phyloP scores from a whole-genome alignment of 2,797 vertebrate species.

The Sebastes vulpes region DNA sequence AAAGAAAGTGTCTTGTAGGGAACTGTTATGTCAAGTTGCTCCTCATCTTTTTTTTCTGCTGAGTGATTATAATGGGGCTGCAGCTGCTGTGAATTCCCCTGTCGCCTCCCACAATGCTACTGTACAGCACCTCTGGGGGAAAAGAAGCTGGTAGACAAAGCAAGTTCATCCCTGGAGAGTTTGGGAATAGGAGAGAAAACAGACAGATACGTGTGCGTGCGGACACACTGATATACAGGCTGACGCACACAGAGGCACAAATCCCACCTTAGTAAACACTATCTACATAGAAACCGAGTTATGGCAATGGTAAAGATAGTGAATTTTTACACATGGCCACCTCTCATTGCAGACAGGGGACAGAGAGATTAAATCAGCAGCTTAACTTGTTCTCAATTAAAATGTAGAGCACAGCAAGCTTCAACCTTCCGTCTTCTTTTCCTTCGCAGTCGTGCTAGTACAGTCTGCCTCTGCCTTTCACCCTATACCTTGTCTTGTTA shows the following conservation, averaged over 20 bases:
- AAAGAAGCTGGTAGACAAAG: conserved; percentile 49
- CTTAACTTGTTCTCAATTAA: conserved; percentile 70
- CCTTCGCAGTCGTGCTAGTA: not conserved
- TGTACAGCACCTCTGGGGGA: conserved; percentile 42
- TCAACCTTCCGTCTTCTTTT: conserved; percentile 1
- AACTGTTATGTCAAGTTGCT: conserved; percentile 56
- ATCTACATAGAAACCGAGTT: conserved; percentile 27
- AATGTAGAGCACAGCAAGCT: conserved; percentile 46
- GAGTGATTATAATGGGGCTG: conserved; percentile 49
- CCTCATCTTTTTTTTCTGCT: conserved; percentile 13
- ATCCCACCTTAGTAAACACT: conserved; percentile 22
- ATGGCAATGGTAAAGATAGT: conserved; percentile 37
- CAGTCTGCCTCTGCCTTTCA: conserved; percentile 14
- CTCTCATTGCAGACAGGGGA: conserved; percentile 41
- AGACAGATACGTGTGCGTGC: conserved; percentile 9
- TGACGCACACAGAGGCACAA: conserved; percentile 5
- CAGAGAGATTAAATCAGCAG: conserved; percentile 65
- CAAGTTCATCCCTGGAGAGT: conserved; percentile 40
- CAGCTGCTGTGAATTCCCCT: conserved; percentile 57
- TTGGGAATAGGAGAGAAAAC: conserved; percentile 36
- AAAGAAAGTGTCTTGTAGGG: conserved; percentile 29
- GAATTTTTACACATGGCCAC: conserved; percentile 54
- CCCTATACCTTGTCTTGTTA: not conserved
- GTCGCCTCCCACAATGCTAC: conserved; percentile 22
- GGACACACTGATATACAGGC: conserved; percentile 9